phyloP scores from a whole-genome alignment of 2,888 invertebrate species.

The Ligdia adustata region DNA sequence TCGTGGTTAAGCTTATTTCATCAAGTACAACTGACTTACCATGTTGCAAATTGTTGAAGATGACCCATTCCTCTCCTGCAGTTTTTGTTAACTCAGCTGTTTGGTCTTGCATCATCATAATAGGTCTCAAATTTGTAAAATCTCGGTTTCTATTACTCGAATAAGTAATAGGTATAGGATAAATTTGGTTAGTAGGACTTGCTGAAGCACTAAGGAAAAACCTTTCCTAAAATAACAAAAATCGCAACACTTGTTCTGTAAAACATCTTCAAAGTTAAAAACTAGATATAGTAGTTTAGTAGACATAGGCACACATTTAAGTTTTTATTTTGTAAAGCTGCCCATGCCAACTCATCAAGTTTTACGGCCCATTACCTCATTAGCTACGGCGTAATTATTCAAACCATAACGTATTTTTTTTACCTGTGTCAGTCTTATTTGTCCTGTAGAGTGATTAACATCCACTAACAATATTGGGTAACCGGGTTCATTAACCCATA shows the following conservation, averaged over 20 bases:
- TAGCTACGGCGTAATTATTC: too few species aligned
- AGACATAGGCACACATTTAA: too few species aligned
- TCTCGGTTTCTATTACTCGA: conserved; percentile 58
- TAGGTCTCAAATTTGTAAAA: conserved; percentile 59
- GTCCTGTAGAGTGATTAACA: conserved; percentile 62
- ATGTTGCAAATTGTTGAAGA: conserved; percentile 86
- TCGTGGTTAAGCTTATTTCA: too few species aligned
- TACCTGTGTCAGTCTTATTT: conserved; percentile 68
- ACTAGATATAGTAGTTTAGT: too few species aligned
- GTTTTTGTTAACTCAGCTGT: conserved; percentile 52
- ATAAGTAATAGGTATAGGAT: conserved; percentile 75
- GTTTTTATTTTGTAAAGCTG: too few species aligned
- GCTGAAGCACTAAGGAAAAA: conserved; percentile 77
- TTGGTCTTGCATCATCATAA: conserved; percentile 74
- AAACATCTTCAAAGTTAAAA: too few species aligned
- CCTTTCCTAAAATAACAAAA: conserved; percentile 76
- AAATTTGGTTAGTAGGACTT: conserved; percentile 55
- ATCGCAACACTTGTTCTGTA: too few species aligned
- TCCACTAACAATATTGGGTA: conserved; percentile 83
- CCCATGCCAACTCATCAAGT: too few species aligned
- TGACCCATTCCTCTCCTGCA: conserved; percentile 81
- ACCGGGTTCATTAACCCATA: conserved; percentile 86
- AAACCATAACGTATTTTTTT: too few species aligned
- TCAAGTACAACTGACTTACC: conserved; percentile 73
- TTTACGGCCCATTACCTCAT: too few species aligned